Conservation (phyloP, 2,888 invertebrate genomes). For the Platypus cylindrus region DNA sequence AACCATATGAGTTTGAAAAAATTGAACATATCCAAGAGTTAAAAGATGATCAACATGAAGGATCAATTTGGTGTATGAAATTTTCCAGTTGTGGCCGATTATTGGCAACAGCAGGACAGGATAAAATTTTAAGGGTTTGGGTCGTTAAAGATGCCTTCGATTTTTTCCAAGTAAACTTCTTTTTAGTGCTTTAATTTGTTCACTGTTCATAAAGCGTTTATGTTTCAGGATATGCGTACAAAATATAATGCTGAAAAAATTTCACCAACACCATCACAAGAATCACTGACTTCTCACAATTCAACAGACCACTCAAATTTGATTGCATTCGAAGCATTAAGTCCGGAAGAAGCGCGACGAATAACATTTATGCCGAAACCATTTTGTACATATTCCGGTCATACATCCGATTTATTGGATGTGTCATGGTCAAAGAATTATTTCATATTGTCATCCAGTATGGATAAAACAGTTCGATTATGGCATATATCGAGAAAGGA, state of each 20-base stretch:
- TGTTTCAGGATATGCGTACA: constrained; percentile 74
- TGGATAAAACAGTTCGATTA: constrained; percentile 91
- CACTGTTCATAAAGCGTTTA: neutral
- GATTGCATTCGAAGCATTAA: constrained; percentile 45
- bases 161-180: constrained; percentile 62
- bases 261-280: constrained; percentile 86
- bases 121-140: constrained; percentile 89
- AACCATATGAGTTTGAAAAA: constrained; percentile 90
- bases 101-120: constrained; percentile 94
- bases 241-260: constrained; percentile 87
- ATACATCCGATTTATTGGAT: constrained; percentile 91
- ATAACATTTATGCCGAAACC: constrained; percentile 78
- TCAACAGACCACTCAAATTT: constrained; percentile 50
- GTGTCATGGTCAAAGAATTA: constrained; percentile 99
- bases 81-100: constrained; percentile 92
- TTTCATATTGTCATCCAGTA: constrained; percentile 92
- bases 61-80: constrained; percentile 98
- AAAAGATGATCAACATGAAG: constrained; percentile 59
- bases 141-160: constrained; percentile 79
- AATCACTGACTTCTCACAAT: constrained; percentile 73
- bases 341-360: constrained; percentile 45
- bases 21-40: constrained; percentile 77
- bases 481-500: constrained; percentile 98
- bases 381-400: constrained; percentile 87
- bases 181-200: neutral